Base-by-base conservation (phyloP, 2,888 invertebrate genomes). In the Pseudococcus jackbeardsleyi region DNA sequence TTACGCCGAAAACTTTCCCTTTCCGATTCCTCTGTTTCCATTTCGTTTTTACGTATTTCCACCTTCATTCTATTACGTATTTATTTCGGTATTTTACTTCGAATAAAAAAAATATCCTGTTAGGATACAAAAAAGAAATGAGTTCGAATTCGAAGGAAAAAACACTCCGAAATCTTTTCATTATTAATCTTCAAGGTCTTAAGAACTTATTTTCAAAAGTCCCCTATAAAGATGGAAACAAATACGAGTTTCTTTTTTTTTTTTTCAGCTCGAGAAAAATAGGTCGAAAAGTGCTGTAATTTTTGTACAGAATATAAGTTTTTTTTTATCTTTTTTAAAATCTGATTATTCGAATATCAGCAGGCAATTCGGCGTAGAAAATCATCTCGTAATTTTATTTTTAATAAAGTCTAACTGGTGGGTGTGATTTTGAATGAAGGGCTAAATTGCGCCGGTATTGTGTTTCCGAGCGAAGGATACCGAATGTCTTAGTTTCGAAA, bases 131-230 rank as follows among this genome's bases (percentile, higher is more conserved):
- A 42, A 42, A 9, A 42, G 42, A 42, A 9, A 59, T 6, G n/a
- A n/a, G 59, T n/a, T 59, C 15, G n/a, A 12, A n/a, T n/a, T 17
- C 26, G n/a, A 19, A 59, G 50, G 11, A 50, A 50, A 50, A 59
- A 59, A 59, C 19, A 6, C n/a, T 59, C n/a, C 5, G 15, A 12
- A 50, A 50, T 50, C 50, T 50, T 50, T 50, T 50, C 50, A 50
- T 59, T n/a, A 59, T 59, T 59, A n/a, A 59, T 59, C 59, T 59
- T n/a, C 17, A 59, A n/a, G 59, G 59, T n/a, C 59, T 59, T 59
- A 59, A 17, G n/a, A 59, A n/a, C n/a, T 17, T n/a, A 59, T 59
- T 59, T 59, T n/a, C n/a, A 59, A 42, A n/a, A 59, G 59, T 50
- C 50, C 50, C 50, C 15, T n/a, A 54, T n/a, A 54, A 59, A 42